These are phyloP conservation scores for Quadriops clusia DNA, from an alignment of 2,888 invertebrate genomes.

Conservation along the genomic window DNA sequence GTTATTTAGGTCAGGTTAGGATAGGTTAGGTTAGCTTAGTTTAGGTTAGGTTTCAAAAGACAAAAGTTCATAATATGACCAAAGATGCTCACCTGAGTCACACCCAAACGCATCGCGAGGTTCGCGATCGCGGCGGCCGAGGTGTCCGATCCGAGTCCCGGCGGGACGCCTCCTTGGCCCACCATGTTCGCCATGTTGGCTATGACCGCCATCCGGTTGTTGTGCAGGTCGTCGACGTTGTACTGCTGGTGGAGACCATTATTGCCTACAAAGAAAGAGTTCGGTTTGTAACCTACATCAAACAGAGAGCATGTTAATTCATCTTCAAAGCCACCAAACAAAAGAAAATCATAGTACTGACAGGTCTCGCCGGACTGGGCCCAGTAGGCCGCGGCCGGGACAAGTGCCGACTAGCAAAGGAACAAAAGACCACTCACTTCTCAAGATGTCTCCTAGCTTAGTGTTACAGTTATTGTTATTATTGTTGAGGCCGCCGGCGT, in stretches of 20 bases:
- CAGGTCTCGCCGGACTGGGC: no score
- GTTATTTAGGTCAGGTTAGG: no score
- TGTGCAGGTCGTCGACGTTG: constrained; percentile 48
- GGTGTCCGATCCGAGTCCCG: constrained; percentile 42
- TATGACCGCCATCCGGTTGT: constrained; percentile 56
- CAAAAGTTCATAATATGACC: no score
- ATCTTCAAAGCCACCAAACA: neutral
- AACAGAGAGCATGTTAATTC: neutral
- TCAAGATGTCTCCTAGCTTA: constrained; percentile 38
- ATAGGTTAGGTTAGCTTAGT: no score
- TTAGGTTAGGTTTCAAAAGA: no score
- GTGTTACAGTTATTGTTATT: constrained; percentile 58
- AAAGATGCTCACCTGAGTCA: constrained; percentile 34
- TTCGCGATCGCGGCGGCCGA: constrained; percentile 57
- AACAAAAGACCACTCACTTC: no score
- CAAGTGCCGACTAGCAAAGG: no score
- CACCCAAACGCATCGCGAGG: constrained; percentile 55
- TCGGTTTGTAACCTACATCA: no score
- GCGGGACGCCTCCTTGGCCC: constrained; percentile 48
- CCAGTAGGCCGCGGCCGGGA: no score
- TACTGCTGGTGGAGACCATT: constrained; percentile 54
- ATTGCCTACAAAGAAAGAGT: constrained; percentile 33
- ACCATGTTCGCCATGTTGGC: constrained; percentile 56
- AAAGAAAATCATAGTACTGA: no score
- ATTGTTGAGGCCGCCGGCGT: constrained; percentile 58